These are phyloP conservation scores for Gymnobelideus leadbeateri DNA, from an alignment of 2,113 vertebrate species.

Conservation along the genomic window DNA sequence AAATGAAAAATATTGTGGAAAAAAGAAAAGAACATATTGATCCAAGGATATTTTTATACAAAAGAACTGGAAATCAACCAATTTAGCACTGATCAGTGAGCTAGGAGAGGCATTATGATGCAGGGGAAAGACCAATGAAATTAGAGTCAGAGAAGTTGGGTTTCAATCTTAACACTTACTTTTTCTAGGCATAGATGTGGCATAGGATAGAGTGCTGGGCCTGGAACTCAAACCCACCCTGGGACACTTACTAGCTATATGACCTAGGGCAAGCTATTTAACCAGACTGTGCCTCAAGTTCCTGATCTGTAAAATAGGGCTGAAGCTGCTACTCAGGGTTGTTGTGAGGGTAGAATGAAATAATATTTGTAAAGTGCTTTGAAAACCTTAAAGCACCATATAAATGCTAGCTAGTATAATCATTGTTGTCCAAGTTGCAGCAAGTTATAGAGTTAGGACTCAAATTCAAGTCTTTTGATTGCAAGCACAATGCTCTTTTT, in stretches of 20 bases:
- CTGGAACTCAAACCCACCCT: background rate
- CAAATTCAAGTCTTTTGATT: background rate
- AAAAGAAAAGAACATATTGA: slow-evolving; percentile 33
- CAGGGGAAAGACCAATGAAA: background rate
- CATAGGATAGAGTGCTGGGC: background rate
- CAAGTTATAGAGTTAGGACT: background rate
- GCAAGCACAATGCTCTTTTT: background rate
- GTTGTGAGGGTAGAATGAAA: background rate
- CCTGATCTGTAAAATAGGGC: background rate
- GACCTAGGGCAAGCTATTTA: background rate
- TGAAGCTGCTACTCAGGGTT: background rate
- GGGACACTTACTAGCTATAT: background rate
- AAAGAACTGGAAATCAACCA: slow-evolving; percentile 8
- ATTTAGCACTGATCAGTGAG: background rate
- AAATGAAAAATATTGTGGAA: slow-evolving; percentile 24
- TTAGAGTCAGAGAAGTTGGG: background rate
- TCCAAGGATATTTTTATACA: background rate
- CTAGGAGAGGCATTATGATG: background rate
- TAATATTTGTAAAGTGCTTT: background rate
- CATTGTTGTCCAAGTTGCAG: background rate
- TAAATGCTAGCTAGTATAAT: background rate
- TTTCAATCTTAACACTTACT: background rate
- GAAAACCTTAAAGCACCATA: background rate
- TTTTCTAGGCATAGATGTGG: background rate
- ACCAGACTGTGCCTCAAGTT: background rate